These are phyloP conservation scores for Taenioides sp. DNA, from an alignment of 2,797 vertebrate genomes.

Conservation along the genomic window DNA sequence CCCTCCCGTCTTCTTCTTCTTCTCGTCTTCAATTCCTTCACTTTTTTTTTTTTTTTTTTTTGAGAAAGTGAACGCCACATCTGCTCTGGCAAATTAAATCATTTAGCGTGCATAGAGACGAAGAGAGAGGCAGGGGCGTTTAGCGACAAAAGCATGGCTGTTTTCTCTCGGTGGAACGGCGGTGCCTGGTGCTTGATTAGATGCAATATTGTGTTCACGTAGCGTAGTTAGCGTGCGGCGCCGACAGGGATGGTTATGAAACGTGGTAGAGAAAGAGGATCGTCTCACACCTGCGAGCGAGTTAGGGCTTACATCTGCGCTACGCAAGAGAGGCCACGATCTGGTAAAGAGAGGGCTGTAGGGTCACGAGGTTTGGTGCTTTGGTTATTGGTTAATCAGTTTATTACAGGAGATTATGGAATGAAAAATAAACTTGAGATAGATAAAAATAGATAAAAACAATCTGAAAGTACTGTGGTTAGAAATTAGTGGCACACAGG, in stretches of 20 bases:
- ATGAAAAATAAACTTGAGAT: too few species aligned
- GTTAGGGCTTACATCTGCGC: constrained; percentile 44
- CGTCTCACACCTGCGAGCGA: constrained; percentile 61
- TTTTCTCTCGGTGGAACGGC: constrained; percentile 59
- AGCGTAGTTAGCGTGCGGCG: constrained; percentile 31
- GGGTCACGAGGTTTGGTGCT: not conserved
- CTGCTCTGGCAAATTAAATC: constrained; percentile 77
- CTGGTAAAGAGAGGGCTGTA: not conserved
- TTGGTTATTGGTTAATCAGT: too few species aligned
- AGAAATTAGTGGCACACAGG: too few species aligned
- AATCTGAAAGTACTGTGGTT: too few species aligned
- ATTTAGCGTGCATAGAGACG: constrained; percentile 64
- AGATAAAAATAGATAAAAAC: too few species aligned
- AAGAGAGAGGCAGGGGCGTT: constrained; percentile 65
- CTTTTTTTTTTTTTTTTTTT: constrained; percentile 47
- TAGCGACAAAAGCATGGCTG: constrained; percentile 68
- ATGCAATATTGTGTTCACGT: constrained; percentile 28
- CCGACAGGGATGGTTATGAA: constrained; percentile 36
- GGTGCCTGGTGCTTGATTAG: constrained; percentile 66
- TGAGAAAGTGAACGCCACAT: constrained; percentile 69
- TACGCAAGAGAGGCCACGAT: not conserved
- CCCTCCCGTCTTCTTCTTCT: constrained; percentile 50
- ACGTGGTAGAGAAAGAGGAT: constrained; percentile 58
- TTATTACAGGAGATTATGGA: too few species aligned
- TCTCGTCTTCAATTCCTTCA: constrained; percentile 36